These are phyloP conservation scores for Synanthedon vespiformis DNA, from an alignment of 2,888 invertebrate species.

Conservation along the genomic window DNA sequence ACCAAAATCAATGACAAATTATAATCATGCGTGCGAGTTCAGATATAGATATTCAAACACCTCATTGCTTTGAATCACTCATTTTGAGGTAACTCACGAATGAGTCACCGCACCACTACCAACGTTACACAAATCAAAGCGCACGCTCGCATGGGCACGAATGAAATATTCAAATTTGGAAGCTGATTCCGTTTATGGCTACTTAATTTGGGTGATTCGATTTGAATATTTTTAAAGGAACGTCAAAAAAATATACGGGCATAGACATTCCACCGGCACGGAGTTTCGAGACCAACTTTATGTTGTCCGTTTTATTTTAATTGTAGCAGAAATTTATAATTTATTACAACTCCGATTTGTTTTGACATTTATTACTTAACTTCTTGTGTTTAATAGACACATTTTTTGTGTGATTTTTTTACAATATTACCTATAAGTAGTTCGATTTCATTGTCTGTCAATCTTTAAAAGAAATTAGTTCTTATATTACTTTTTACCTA, in stretches of 20 bases:
- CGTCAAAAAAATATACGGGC: slow-evolving; percentile 41
- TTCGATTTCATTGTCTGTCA: too few species aligned
- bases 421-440: too few species aligned
- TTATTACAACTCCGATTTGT: slow-evolving; percentile 10
- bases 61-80: too few species aligned
- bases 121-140: slow-evolving; percentile 49
- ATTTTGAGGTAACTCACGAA: too few species aligned
- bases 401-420: too few species aligned
- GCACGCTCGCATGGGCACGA: slow-evolving; percentile 49
- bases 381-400: too few species aligned
- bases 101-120: slow-evolving; percentile 4
- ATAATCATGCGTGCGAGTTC: too few species aligned
- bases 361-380: neutral
- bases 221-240: slow-evolving; percentile 65
- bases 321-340: slow-evolving; percentile 17
- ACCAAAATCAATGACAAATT: too few species aligned
- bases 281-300: slow-evolving; percentile 10
- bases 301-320: slow-evolving; percentile 7
- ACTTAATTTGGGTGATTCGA: slow-evolving; percentile 72
- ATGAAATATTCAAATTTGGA: slow-evolving; percentile 71
- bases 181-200: slow-evolving; percentile 71
- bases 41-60: too few species aligned
- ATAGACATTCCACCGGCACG: slow-evolving; percentile 48
- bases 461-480: too few species aligned
- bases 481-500: too few species aligned